These are phyloP conservation scores for Rissa tridactyla DNA, from an alignment of 2,113 vertebrate genomes.

Conservation along the genomic window DNA sequence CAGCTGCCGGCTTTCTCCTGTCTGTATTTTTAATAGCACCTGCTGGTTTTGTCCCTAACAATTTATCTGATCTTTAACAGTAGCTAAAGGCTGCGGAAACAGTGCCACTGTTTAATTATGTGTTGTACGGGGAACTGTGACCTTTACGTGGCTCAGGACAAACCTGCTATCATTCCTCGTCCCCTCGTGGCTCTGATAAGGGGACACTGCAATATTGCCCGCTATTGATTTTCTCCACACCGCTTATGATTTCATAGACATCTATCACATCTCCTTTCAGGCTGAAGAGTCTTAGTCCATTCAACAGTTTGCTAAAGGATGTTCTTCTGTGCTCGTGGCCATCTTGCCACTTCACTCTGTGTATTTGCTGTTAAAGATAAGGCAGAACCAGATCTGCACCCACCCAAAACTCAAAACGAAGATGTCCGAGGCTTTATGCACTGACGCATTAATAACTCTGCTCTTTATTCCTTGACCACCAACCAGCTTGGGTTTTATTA, in stretches of 20 bases:
- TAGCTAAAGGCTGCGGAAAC: background rate
- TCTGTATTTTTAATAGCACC: background rate
- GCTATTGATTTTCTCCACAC: background rate
- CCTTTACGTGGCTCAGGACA: background rate
- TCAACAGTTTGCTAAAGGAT: background rate
- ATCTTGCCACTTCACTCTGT: background rate
- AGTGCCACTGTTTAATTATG: background rate
- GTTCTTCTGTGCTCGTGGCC: background rate
- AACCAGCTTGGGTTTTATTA: background rate
- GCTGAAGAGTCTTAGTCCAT: background rate
- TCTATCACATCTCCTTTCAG: background rate
- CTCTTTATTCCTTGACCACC: background rate
- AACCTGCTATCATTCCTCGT: background rate
- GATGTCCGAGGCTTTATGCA: background rate
- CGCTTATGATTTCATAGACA: background rate
- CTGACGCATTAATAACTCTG: accelerated
- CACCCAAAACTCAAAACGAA: background rate
- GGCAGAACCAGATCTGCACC: background rate
- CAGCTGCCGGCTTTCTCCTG: background rate
- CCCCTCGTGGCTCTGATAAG: background rate
- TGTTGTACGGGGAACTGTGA: background rate
- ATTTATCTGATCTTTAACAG: background rate
- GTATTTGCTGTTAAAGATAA: background rate
- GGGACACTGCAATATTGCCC: background rate
- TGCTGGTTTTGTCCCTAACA: background rate